These are phyloP conservation scores for Rhinogobio ventralis DNA, from an alignment of 2,797 vertebrate genomes.

Conservation along the genomic window DNA sequence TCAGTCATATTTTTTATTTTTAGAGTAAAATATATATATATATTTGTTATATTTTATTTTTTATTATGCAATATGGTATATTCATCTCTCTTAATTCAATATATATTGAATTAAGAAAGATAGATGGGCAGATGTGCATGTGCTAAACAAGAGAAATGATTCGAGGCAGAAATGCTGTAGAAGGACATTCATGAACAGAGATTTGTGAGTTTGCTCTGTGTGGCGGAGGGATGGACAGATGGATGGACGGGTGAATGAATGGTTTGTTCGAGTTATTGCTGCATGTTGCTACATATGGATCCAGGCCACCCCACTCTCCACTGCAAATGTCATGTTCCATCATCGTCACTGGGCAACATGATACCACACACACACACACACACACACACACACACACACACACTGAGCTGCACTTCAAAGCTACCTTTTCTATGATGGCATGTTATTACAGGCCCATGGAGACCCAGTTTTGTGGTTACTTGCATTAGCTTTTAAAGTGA, in stretches of 20 bases:
- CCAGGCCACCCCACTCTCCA: slow-evolving; percentile 58
- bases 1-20: too few species aligned
- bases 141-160: background rate
- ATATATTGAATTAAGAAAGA: background rate
- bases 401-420: slow-evolving; percentile 33
- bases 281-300: slow-evolving; percentile 57
- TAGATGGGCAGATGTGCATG: background rate
- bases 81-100: background rate
- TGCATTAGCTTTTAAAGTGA: slow-evolving; percentile 38
- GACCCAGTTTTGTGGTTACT: slow-evolving; percentile 32
- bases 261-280: slow-evolving; percentile 34
- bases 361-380: slow-evolving; percentile 43
- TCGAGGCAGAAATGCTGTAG: slow-evolving; percentile 3
- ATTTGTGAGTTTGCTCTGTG: slow-evolving; percentile 20
- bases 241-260: slow-evolving; percentile 37
- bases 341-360: slow-evolving; percentile 55
- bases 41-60: background rate
- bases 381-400: slow-evolving; percentile 28
- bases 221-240: slow-evolving; percentile 23
- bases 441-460: slow-evolving; percentile 58
- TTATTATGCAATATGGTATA: background rate
- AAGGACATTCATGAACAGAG: slow-evolving; percentile 6
- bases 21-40: background rate
- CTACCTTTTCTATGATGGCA: slow-evolving; percentile 50
- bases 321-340: slow-evolving; percentile 60